Conservation (phyloP, 2,113 vertebrate genomes). For the Ifrita kowaldi region DNA sequence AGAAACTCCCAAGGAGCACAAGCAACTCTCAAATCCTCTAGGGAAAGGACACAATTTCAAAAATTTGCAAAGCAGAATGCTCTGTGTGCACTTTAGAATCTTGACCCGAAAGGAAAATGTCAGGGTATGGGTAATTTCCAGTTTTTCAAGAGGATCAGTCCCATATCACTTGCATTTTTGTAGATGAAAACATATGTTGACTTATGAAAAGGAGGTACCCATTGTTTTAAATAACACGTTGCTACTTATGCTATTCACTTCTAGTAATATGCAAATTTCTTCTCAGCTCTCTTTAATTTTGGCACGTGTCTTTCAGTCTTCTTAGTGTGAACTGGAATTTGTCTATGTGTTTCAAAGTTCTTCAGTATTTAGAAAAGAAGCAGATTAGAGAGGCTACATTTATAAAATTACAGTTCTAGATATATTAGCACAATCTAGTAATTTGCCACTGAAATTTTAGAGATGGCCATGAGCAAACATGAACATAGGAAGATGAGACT, state of each 20-base stretch:
- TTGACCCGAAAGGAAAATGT: not conserved
- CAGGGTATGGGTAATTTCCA: not conserved
- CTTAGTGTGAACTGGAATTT: not conserved
- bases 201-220: not conserved
- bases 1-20: not conserved
- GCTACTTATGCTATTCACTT: not conserved
- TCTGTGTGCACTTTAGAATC: not conserved
- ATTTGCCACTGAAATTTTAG: not conserved
- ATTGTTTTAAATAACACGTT: not conserved
- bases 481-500: not conserved
- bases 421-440: not conserved
- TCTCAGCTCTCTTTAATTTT: not conserved
- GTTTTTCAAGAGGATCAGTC: not conserved
- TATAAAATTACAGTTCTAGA: not conserved
- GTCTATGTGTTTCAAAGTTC: not conserved
- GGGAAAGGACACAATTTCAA: not conserved
- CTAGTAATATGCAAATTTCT: not conserved
- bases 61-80: not conserved
- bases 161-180: not conserved
- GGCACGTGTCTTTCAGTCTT: not conserved
- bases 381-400: not conserved
- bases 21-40: not conserved
- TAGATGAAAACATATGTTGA: not conserved
- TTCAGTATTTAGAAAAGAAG: not conserved
- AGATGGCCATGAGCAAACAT: not conserved